Conservation (phyloP, 1,140 invertebrate species). For the Eciton burchellii region DNA sequence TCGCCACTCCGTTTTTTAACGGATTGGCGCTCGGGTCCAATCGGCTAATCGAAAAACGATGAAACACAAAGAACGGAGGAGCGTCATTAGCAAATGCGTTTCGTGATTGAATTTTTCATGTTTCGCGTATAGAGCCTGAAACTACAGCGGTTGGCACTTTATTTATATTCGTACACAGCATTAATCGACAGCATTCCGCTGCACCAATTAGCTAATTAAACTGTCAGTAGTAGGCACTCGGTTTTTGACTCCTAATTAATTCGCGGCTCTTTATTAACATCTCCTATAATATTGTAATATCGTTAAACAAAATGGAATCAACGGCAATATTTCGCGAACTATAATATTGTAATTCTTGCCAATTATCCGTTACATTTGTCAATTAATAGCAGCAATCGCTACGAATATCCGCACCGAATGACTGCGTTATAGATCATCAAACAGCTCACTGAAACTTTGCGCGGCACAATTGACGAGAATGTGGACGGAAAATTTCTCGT, state of each 20-base stretch:
- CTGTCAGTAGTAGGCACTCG: slow-evolving; percentile 54
- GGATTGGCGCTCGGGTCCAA: slow-evolving; percentile 51
- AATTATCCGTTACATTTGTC: slow-evolving; percentile 44
- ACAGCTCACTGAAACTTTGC: background rate
- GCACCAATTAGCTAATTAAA: slow-evolving; percentile 71
- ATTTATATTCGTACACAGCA: slow-evolving; percentile 52
- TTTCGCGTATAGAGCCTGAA: slow-evolving; percentile 61
- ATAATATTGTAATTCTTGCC: slow-evolving; percentile 21
- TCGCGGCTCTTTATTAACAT: slow-evolving; percentile 31
- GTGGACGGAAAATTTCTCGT: too few relatives aligned
- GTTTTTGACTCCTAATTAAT: slow-evolving; percentile 50
- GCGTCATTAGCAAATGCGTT: slow-evolving; percentile 74
- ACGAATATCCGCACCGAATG: background rate
- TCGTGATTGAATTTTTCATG: slow-evolving; percentile 73
- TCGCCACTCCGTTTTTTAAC: slow-evolving; percentile 26
- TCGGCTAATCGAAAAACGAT: slow-evolving; percentile 72
- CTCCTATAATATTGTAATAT: slow-evolving; percentile 23
- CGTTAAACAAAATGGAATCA: slow-evolving; percentile 33
- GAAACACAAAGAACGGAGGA: slow-evolving; percentile 44
- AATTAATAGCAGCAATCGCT: slow-evolving; percentile 14
- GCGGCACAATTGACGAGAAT: too few relatives aligned
- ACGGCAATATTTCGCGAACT: background rate
- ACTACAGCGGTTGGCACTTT: slow-evolving; percentile 42
- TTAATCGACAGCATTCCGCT: slow-evolving; percentile 43
- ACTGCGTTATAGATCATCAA: slow-evolving; percentile 22